Base-by-base conservation (phyloP, 2,888 invertebrate genomes). In the Epirrhoe tristata region DNA sequence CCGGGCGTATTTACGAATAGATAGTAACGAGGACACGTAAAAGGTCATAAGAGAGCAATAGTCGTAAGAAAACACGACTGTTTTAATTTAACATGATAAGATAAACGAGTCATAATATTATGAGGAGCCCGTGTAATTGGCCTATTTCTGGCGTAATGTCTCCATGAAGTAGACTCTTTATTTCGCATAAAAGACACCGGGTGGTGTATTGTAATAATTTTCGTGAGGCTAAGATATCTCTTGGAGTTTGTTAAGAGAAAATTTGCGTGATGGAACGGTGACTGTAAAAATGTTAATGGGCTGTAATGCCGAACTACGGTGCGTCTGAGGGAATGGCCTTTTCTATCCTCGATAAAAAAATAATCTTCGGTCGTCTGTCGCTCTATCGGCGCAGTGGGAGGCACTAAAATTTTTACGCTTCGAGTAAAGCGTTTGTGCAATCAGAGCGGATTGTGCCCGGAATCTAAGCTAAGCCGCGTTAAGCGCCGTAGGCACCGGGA, bases 391-490 rank as follows among this genome's bases (percentile, higher is more conserved):
- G 72, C 72, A 78, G 79, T 77, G 81, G 79, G 78, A 72, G 82
- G 80, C 71, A 78, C 81, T 84, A 85, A 88, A 89, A 87, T 83
- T 82, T 89, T 85, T 81, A 85, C 85, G 84, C 82, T 82, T 80
- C 77, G 77, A 81, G 77, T 82, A 86, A 84, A 88, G 78, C 87
- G 87, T 87, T 89, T 90, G 86, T 86, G 89, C 91, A 91, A 91
- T 91, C 91, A 90, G 85, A 78, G 76, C 72, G 87, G 87, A 90
- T 91, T 90, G 90, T 88, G 81, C 80, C 75, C 78, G 74, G 80
- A 85, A 84, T 85, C 84, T 84, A 82, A 85, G 84, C 86, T 87
- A 79, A 89, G 84, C 85, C 76, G 74, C 71, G 79, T 78, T 83
- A 83, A 86, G 85, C 77, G 76, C 76, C 77, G 80, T 78, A 77